Base-by-base conservation (phyloP, 2,113 vertebrate species). In the Hemiprocne comata region DNA sequence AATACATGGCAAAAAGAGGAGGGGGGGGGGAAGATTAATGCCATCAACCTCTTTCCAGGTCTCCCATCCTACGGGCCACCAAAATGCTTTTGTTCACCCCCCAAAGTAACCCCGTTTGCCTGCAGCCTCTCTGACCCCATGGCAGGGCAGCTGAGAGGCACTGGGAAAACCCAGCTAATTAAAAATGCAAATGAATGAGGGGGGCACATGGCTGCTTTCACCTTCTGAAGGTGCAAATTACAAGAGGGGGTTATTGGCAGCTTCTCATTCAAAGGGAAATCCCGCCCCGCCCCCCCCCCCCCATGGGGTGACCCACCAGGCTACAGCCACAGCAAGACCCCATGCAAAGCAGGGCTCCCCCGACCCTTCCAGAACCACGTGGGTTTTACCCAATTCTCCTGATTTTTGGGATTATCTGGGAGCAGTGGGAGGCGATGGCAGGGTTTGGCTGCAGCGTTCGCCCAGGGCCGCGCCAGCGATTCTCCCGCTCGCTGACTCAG, bases 401-500 rank as follows among this genome's bases (percentile, higher is more conserved):
- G 58, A 2, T 0, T 80, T 83, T n/a, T 4, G 54, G 78, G 40
- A 58, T 1, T 3, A 4, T 51, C 44, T 50, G 82, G 90, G 64
- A 89, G 81, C 9, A 1, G 42, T 6, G 1, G 54, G 60, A 2
- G 2, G 58, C 1, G 1, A 5, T 7, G 73, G 65, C 73, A 34
- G 33, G 29, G 55, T 28, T 28, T 33, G 0, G 1, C 33, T 25
- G 79, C 28, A 19, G 72, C 3, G 0, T 33, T 40, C 91, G 91
- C 95, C 31, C 42, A 95, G 91, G 93, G 92, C 97, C 83, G 31
- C 16, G 72, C 85, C 81, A 91, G 96, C 29, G 33, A 93, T 97
- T 96, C 94, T 89, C 93, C 74, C 73, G 17, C 96, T 97, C 80
- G 97, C 98, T 98, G 98, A 98, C 85, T 97, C 97, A 98, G 98